A percentile compares a stretch with the other conserved stretches of the same genome.
These are phyloP conservation scores for Tribolium castaneum DNA, from an alignment of 1,140 invertebrate genomes.

Conservation along the genomic window DNA sequence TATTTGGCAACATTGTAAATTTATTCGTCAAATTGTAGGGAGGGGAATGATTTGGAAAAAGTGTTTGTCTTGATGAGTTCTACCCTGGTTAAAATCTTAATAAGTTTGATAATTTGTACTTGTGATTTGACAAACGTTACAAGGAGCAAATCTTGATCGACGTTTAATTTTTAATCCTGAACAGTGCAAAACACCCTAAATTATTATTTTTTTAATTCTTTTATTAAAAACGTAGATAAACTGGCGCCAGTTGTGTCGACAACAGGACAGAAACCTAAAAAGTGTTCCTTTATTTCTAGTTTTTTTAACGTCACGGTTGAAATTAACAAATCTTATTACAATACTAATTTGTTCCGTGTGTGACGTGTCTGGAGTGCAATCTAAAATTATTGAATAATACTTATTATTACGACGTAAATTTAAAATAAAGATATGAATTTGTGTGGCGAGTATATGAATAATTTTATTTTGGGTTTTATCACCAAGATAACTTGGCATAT, in stretches of 20 bases:
- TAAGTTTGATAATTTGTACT: no score
- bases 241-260: slow-evolving; percentile 43
- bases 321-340: slow-evolving; percentile 37
- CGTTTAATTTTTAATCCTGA: no score
- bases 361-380: slow-evolving; percentile 49
- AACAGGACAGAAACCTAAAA: slow-evolving; percentile 43
- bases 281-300: slow-evolving; percentile 39
- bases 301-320: slow-evolving; percentile 22
- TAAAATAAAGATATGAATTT: slow-evolving; percentile 37
- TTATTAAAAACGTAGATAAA: slow-evolving; percentile 38
- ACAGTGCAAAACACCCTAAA: no score
- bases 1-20: no score
- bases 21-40: no score
- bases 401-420: slow-evolving; percentile 32
- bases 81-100: no score
- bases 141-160: no score
- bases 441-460: slow-evolving; percentile 41
- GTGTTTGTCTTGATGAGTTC: no score
- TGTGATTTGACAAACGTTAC: no score
- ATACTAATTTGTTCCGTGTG: slow-evolving; percentile 48
- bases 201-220: slow-evolving; percentile 50
- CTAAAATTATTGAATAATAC: slow-evolving; percentile 48
- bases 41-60: no score
- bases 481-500: slow-evolving; percentile 48
- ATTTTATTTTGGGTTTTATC: slow-evolving; percentile 54